phyloP scores from a whole-genome alignment of 2,888 invertebrate species.

The Sminthurides aquaticus region DNA sequence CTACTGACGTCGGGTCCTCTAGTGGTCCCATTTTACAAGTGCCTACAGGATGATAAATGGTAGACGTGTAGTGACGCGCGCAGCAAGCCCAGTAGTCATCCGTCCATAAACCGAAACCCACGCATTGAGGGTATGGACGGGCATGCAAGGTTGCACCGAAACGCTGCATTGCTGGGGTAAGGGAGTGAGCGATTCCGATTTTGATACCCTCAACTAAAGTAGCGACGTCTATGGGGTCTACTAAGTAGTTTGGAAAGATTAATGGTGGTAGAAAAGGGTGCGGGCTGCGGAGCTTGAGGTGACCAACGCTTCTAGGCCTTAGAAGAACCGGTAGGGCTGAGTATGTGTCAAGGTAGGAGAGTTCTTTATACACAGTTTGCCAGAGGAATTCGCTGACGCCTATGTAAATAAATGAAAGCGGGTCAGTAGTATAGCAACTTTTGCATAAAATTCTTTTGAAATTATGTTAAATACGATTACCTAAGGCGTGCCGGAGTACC shows the following conservation, averaged over 20 bases:
- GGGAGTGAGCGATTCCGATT: constrained; percentile 70
- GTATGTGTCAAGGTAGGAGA: constrained; percentile 71
- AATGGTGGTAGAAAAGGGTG: constrained; percentile 82
- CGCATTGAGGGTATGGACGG: constrained; percentile 69
- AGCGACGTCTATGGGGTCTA: constrained; percentile 69
- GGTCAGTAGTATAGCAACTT: too few relatives aligned
- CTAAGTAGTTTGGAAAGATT: constrained; percentile 85
- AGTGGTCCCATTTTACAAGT: constrained; percentile 85
- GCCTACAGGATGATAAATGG: constrained; percentile 79
- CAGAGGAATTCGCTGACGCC: constrained; percentile 67
- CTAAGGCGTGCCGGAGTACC: constrained; percentile 71
- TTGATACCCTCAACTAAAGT: constrained; percentile 78
- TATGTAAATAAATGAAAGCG: too few relatives aligned
- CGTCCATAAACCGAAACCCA: constrained; percentile 58
- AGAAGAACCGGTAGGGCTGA: constrained; percentile 76
- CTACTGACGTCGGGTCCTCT: constrained; percentile 74
- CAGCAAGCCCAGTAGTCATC: constrained; percentile 82
- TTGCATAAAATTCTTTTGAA: too few relatives aligned
- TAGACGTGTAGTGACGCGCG: constrained; percentile 72
- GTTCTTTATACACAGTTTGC: constrained; percentile 63
- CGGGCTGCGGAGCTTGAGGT: constrained; percentile 68
- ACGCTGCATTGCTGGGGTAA: constrained; percentile 66
- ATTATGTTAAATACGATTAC: too few relatives aligned
- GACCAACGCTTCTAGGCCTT: constrained; percentile 75
- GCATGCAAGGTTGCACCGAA: constrained; percentile 65